Evolutionary conservation across 2,888 invertebrate species (phyloP), one percentile per base, ranked within the genome.

Genomic region (Caenorhabditis afra): DNA sequence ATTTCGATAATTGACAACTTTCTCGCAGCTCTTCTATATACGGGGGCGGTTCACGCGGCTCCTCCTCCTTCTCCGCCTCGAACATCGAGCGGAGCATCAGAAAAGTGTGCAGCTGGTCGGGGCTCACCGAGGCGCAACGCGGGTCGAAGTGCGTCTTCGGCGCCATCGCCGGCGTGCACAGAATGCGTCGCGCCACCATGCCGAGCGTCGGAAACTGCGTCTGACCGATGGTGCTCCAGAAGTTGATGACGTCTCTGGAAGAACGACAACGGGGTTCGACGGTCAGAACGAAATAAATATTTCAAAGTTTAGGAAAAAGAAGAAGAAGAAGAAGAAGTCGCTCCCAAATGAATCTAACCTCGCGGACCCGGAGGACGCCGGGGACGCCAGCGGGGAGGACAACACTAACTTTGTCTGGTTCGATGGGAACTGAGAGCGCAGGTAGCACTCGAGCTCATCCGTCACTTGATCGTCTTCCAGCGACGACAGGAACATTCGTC

Each of bases 361-460:
- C 18, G 3, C 3, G 22, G 20, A 44, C 23, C 16, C 29, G 0
- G 20, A 20, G 35, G n/a, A 29, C 29, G 29, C 7, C 7, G 29
- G 29, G 29, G 29, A 29, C 7, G 4, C 29, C 29, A 29, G 41
- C 11, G 12, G 41, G 11, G 41, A 41, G 3, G 3, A 11, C 35
- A 50, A 39, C 18, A 76, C 79, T 73, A 52, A 83, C 83, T 80
- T 78, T 14, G 80, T 82, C 44, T 78, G 79, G 45, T 77, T 62
- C 37, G 80, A 45, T 20, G 80, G 75, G 37, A 68, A 84, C 57
- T 81, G 84, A 5, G 79, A 81, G 50, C 80, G 52, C 35, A 82
- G 64, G 52, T 81, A 81, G 62, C 81, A 84, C 55, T 88, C 88
- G 50, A 88, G 74, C 64, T 88, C 88, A 68, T 88, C 88, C 11